These are phyloP conservation scores for Drosophila macrospina DNA, from an alignment of 2,888 invertebrate genomes.

Conservation along the genomic window DNA sequence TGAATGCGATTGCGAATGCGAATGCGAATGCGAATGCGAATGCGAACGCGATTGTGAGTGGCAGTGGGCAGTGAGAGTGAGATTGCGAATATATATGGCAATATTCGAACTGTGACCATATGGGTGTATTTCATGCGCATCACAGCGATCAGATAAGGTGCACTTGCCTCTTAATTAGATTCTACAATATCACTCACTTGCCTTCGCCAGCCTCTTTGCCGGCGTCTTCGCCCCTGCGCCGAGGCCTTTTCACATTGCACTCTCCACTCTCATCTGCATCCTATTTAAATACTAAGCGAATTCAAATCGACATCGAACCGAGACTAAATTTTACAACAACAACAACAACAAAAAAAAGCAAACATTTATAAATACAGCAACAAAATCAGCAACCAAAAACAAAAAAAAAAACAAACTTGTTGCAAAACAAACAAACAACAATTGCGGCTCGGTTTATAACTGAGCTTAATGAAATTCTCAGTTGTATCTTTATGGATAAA, in stretches of 20 bases:
- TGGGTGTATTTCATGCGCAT: conserved; percentile 48
- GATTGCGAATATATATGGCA: neutral
- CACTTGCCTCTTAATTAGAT: conserved; percentile 72
- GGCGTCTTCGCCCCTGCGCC: neutral
- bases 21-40: neutral
- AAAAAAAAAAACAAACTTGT: too few species aligned
- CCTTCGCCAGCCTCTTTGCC: neutral
- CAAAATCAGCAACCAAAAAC: too few species aligned
- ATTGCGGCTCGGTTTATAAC: conserved; percentile 4
- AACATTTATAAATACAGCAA: neutral
- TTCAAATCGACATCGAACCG: conserved; percentile 18
- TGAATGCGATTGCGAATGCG: neutral
- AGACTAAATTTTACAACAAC: conserved; percentile 4
- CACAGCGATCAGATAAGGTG: conserved; percentile 73
- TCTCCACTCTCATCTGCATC: conserved; percentile 16
- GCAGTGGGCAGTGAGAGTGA: neutral
- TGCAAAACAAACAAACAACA: conserved; percentile 17
- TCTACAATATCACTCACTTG: conserved; percentile 39
- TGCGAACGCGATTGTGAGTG: neutral
- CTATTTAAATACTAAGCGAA: conserved; percentile 35
- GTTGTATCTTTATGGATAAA: neutral
- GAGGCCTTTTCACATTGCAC: conserved; percentile 7
- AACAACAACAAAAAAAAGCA: neutral
- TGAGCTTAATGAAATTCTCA: conserved; percentile 4
- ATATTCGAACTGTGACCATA: conserved; percentile 49